Evolutionary conservation across 2,888 invertebrate genomes (phyloP), one percentile per base, ranked within the genome.

Genomic region (Aricia artaxerxes): DNA sequence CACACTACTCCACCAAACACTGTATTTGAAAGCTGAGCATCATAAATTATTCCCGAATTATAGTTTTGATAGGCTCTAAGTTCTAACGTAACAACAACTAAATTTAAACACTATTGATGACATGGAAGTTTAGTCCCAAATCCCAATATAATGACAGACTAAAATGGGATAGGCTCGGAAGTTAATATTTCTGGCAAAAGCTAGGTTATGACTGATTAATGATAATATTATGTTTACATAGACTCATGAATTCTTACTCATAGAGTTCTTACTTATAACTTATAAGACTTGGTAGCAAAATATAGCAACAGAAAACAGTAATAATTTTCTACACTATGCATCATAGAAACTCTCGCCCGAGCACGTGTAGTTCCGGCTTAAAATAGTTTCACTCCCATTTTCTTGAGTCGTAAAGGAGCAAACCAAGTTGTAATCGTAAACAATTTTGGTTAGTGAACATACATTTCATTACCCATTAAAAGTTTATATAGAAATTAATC

Each of bases 361-460:
- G 13, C 76, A 76, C 76, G 76, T 76, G 76, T 76, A 53, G 53
- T 57, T 76, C 76, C 76, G 76, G 76, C 76, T 76, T 4, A 31
- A 76, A 76, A 76, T 76, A 76, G 76, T 76, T 76, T 76, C 76
- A 76, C 76, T 76, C 57, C 76, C 35, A 76, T 76, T 76, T 76
- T 76, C 76, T 53, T 57, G 76, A 76, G 57, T 76, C 76, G 76
- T 76, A 76, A 76, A 76, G 76, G 76, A 76, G 76, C 76, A 75
- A 44, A 31, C 44, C 75, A 76, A 76, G 49, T 49, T 53, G 76
- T 76, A 76, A 57, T 76, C 76, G 57, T 76, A 57, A 76, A 76
- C 76, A 49, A 75, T 53, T 35, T 53, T 76, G 76, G 76, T 76
- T 76, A 76, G 31, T 76, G 76, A 73, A 73, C 73, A 69, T 69